These are phyloP conservation scores for Acanthaster planci DNA, from an alignment of 35 echinoderm and acorn worm genomes.

Conservation along the genomic window DNA sequence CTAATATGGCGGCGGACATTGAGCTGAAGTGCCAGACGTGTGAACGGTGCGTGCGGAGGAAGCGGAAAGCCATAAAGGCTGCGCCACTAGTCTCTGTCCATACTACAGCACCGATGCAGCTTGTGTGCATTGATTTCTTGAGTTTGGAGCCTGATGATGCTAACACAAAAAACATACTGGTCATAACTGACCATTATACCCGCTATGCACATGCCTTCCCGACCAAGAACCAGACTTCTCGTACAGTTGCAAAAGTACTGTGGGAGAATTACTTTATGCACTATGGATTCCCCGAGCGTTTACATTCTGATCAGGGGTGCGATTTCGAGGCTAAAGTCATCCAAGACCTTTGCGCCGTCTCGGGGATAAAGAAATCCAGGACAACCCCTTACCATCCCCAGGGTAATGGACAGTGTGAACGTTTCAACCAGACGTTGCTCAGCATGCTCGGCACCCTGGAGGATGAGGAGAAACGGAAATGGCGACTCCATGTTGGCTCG, in stretches of 20 bases:
- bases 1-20: conserved; percentile 25
- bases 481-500: conserved; percentile 32
- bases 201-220: conserved; percentile 53
- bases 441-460: conserved; percentile 48
- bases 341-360: conserved; percentile 23
- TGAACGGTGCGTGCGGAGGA: too few species aligned
- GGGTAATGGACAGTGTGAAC: conserved; percentile 13
- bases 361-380: conserved; percentile 35
- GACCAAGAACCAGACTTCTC: conserved; percentile 21
- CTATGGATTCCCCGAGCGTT: conserved; percentile 48
- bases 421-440: conserved; percentile 55
- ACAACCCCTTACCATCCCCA: conserved; percentile 56
- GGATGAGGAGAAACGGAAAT: conserved; percentile 47
- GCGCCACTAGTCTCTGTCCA: too few species aligned
- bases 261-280: conserved; percentile 51
- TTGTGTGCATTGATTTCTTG: conserved; percentile 68
- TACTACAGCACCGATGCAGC: too few species aligned
- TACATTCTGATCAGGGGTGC: conserved; percentile 61
- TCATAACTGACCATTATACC: conserved; percentile 44
- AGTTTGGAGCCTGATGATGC: conserved; percentile 37
- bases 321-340: conserved; percentile 52
- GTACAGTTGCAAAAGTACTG: conserved; percentile 38
- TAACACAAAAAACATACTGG: conserved; percentile 30
- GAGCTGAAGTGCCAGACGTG: too few species aligned
- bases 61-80: too few species aligned